Evolutionary conservation across 2,113 vertebrate genomes (phyloP).

Genomic region (Sorex araneus): DNA sequence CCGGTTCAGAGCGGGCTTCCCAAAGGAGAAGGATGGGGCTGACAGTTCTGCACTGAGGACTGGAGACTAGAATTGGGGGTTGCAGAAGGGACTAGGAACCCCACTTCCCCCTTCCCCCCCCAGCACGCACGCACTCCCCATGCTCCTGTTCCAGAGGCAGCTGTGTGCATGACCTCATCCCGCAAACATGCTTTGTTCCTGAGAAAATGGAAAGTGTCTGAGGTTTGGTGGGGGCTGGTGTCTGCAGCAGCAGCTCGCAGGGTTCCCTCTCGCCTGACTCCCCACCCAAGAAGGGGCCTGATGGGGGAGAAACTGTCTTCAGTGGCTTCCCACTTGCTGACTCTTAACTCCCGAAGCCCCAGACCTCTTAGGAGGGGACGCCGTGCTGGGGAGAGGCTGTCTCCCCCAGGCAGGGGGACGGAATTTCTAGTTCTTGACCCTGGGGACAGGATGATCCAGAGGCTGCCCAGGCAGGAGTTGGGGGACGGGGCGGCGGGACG

Average conservation of each 20-base stretch:
- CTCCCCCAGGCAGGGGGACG: background rate
- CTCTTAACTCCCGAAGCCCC: background rate
- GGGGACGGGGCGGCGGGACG: no score
- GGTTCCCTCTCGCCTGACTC: constrained; percentile 70
- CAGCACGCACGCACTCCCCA: constrained; percentile 31
- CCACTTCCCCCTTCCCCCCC: constrained; percentile 66
- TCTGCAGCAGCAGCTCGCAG: constrained; percentile 85
- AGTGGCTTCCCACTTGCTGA: constrained; percentile 1
- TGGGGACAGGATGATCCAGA: background rate
- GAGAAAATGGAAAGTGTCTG: constrained; percentile 92
- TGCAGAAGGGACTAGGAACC: constrained; percentile 71
- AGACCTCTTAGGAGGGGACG: background rate
- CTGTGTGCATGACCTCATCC: constrained; percentile 90
- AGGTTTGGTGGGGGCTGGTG: constrained; percentile 89
- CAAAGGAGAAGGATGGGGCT: background rate
- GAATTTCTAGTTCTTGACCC: constrained; percentile 11
- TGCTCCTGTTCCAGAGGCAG: constrained; percentile 87
- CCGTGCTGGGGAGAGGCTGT: background rate
- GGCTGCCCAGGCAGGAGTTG: background rate
- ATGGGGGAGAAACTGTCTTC: constrained; percentile 37
- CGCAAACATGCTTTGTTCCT: constrained; percentile 92
- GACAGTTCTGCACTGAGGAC: constrained; percentile 6
- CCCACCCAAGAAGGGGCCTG: constrained; percentile 45
- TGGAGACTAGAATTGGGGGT: constrained; percentile 17
- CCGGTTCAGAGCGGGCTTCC: background rate